Conservation (phyloP, 2,797 vertebrate genomes). For the Podarcis siculus region DNA sequence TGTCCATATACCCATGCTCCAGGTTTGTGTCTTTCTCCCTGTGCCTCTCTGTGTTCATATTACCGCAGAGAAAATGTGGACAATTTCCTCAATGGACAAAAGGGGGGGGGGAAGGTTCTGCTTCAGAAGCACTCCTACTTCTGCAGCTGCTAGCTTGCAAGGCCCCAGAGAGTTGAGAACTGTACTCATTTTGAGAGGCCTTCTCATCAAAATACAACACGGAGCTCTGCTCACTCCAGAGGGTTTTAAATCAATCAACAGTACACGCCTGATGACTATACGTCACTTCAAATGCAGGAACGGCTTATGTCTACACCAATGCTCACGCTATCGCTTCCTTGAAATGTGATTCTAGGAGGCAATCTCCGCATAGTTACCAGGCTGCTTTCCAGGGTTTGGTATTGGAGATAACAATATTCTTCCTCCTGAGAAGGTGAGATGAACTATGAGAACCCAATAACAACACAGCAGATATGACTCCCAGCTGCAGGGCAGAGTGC, state of each 20-base stretch:
- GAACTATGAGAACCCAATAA: not conserved
- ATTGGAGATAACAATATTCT: conserved; percentile 10
- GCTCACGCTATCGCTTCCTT: not conserved
- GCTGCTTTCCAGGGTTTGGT: conserved; percentile 3
- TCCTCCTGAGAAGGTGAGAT: conserved; percentile 14
- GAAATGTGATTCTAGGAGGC: conserved; percentile 21
- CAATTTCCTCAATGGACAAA: too few species aligned
- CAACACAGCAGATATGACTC: conserved; percentile 2
- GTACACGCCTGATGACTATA: not conserved
- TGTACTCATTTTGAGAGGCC: not conserved
- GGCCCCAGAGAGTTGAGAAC: not conserved
- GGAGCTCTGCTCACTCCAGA: not conserved
- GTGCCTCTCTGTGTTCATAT: too few species aligned
- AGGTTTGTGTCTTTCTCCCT: too few species aligned
- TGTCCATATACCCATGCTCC: too few species aligned
- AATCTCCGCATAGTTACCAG: not conserved
- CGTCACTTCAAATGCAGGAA: not conserved
- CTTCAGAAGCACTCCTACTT: not conserved
- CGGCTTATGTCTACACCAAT: not conserved
- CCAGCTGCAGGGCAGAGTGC: not conserved
- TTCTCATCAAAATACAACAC: conserved; percentile 1
- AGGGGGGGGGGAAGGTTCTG: too few species aligned
- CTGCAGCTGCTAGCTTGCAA: too few species aligned
- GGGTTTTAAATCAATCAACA: not conserved
- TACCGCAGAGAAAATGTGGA: too few species aligned